These are phyloP conservation scores for Sarcoramphus papa DNA, from an alignment of 2,797 vertebrate genomes.

Conservation along the genomic window DNA sequence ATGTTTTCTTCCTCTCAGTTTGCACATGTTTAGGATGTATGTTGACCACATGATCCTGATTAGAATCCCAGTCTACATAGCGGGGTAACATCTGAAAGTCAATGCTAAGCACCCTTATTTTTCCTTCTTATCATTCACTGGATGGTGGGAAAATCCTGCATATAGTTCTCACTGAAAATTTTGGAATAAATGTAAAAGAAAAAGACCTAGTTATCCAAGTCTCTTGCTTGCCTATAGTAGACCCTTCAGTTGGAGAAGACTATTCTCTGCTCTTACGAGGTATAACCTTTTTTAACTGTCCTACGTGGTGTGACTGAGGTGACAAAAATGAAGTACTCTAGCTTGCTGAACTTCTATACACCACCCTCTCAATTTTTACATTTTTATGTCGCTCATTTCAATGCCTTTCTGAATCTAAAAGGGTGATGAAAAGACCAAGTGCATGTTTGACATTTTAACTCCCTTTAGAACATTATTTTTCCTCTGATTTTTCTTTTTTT, in stretches of 20 bases:
- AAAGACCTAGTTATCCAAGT: neutral
- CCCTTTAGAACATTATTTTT: neutral
- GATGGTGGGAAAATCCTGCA: neutral
- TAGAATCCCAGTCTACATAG: neutral
- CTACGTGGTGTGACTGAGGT: neutral
- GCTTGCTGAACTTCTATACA: neutral
- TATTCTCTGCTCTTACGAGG: neutral
- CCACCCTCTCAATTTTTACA: neutral
- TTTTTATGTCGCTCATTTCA: neutral
- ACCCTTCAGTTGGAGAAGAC: neutral
- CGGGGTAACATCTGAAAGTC: neutral
- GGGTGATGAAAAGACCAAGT: neutral
- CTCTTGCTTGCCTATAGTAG: neutral
- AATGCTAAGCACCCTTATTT: neutral
- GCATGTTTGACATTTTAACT: conserved; percentile 9
- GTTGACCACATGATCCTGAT: neutral
- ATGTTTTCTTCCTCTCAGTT: neutral
- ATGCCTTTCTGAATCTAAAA: neutral
- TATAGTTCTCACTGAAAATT: neutral
- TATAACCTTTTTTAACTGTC: neutral
- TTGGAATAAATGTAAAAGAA: neutral
- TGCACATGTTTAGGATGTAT: neutral
- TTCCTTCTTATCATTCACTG: neutral
- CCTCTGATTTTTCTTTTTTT: neutral
- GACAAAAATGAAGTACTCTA: neutral